phyloP scores from a whole-genome alignment of 1,140 invertebrate genomes.

The Chelonus insularis region DNA sequence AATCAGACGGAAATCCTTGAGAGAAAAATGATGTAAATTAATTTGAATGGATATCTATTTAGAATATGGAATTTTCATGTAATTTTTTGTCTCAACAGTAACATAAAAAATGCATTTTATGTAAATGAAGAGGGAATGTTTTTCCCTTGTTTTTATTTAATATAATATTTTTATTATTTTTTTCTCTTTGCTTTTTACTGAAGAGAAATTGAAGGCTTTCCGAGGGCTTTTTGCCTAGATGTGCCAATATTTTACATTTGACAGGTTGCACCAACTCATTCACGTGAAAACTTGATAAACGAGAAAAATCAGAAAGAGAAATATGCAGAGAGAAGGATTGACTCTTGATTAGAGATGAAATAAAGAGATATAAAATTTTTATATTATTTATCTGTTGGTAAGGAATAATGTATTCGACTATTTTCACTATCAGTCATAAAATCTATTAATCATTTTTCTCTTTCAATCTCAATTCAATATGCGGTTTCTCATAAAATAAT shows the following conservation, averaged over 20 bases:
- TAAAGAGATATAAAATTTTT: neutral
- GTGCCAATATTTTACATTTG: constrained; percentile 29
- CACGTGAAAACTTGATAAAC: constrained; percentile 30
- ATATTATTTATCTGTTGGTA: neutral
- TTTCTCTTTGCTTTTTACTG: too few species aligned
- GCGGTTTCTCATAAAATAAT: too few species aligned
- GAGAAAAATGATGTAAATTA: too few species aligned
- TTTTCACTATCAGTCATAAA: neutral
- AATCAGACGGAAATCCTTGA: too few species aligned
- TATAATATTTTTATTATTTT: too few species aligned
- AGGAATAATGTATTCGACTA: neutral
- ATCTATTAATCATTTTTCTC: neutral
- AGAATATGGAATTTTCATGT: too few species aligned
- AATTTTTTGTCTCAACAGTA: too few species aligned
- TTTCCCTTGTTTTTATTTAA: too few species aligned
- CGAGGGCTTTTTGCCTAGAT: constrained; percentile 15
- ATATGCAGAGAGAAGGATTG: neutral
- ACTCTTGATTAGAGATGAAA: constrained; percentile 10
- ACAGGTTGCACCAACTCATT: constrained; percentile 21
- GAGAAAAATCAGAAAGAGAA: constrained; percentile 8
- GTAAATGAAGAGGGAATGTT: too few species aligned
- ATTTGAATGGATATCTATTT: too few species aligned
- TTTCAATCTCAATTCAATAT: too few species aligned
- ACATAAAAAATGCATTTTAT: too few species aligned
- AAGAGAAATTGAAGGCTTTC: neutral